phyloP scores from a whole-genome alignment of 2,888 invertebrate species.

The Cephus rjabovi region DNA sequence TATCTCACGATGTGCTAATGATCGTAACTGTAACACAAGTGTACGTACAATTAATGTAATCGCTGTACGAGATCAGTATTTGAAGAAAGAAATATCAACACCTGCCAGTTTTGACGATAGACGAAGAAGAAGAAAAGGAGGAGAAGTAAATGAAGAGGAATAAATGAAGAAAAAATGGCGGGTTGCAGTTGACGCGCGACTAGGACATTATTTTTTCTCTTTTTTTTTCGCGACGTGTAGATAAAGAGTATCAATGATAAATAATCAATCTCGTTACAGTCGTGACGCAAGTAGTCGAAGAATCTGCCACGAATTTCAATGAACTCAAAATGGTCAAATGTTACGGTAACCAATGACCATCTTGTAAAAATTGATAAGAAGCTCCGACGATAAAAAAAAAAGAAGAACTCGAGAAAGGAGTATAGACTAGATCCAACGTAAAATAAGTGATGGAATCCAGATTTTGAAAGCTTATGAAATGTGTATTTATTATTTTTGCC shows the following conservation, averaged over 20 bases:
- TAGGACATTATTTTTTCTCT: neutral
- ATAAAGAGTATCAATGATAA: neutral
- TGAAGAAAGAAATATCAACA: constrained; percentile 9
- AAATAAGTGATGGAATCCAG: neutral
- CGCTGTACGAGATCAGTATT: constrained; percentile 17
- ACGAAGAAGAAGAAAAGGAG: neutral
- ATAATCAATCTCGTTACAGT: neutral
- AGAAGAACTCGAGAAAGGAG: neutral
- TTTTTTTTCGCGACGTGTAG: neutral
- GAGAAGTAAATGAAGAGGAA: neutral
- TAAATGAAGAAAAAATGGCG: neutral
- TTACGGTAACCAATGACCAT: neutral
- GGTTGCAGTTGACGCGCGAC: neutral
- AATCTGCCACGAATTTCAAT: neutral
- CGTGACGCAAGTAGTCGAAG: neutral
- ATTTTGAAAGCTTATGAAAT: neutral
- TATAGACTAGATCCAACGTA: neutral
- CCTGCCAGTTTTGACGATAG: constrained; percentile 19
- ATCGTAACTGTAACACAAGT: constrained; percentile 14
- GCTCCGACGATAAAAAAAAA: neutral
- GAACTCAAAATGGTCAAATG: neutral
- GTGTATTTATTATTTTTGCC: neutral
- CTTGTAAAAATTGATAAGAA: neutral
- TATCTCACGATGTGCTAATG: constrained; percentile 19
- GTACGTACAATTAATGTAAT: constrained; percentile 21